A percentile compares a stretch with the other conserved stretches of the same genome.
phyloP scores from a whole-genome alignment of 2,797 vertebrate species.

The Varecia variegata region DNA sequence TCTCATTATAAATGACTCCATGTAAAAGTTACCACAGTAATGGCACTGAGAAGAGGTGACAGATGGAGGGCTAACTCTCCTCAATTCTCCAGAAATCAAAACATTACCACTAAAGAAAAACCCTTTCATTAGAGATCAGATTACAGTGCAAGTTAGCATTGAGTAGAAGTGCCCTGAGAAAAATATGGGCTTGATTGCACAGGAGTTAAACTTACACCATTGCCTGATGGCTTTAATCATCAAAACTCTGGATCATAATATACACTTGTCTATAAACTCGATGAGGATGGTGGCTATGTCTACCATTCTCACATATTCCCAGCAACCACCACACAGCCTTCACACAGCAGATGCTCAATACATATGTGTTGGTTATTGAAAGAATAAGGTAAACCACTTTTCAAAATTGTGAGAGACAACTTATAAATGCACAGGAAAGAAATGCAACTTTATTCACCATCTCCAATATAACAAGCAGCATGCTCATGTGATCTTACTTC shows the following conservation, averaged over 20 bases:
- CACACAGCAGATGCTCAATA: background rate
- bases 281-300: background rate
- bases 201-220: background rate
- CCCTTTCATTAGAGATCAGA: background rate
- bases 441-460: background rate
- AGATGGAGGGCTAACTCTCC: background rate
- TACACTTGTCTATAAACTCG: background rate
- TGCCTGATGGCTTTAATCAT: background rate
- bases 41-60: background rate
- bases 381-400: background rate
- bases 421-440: background rate
- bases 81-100: background rate
- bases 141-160: background rate
- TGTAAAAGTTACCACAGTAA: background rate
- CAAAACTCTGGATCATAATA: background rate
- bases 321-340: background rate
- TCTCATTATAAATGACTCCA: background rate
- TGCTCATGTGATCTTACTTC: background rate
- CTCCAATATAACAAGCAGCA: background rate
- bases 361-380: background rate
- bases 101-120: background rate
- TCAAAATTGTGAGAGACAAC: slow-evolving; percentile 4
- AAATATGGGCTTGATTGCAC: background rate
- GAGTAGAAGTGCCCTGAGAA: background rate
- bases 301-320: background rate